Base-by-base conservation (phyloP, 2,888 invertebrate species). In the Ormyrus labotus region DNA sequence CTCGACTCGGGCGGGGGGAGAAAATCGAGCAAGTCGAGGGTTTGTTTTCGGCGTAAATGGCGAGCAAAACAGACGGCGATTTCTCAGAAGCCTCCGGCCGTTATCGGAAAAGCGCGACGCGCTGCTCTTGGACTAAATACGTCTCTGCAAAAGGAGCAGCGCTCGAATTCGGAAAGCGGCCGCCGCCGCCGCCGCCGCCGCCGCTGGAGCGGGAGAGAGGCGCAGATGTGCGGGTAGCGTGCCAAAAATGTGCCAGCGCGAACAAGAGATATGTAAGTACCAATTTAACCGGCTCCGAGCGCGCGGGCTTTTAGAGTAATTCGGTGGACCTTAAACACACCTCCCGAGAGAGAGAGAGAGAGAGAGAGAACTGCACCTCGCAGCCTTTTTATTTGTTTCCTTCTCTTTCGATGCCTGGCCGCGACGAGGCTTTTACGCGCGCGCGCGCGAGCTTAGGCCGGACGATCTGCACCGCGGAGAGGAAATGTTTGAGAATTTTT, bases 171-270 rank as follows among this genome's bases (percentile, higher is more conserved):
- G 82, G 82, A 81, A 80, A 77, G 76, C 34, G 60, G 19, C 65
- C 50, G 63, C 10, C 19, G 13, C 13, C 13, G 0, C 13, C 13
- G 0, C 13, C 13, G 13, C 13, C 13, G 47, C 19, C 19, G 19
- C 34, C 34, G 34, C 11, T 11, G 53, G 67, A 5, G n/a, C 5
- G 51, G 45, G 71, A 19, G 1, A 13, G 34, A 7, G 74, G 78
- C 84, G 84, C 85, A 87, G 86, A 87, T 85, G 85, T 81, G 78
- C 72, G 85, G 84, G 84, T 84, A 84, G 83, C 84, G 86, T 88
- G 87, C 87, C 87, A 87, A 88, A 88, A 87, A 87, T 88, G 86
- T 87, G 87, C 87, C 87, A 87, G 84, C 85, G 84, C 81, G 85
- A 85, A 86, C 85, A 86, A 87, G 87, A 87, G 86, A 88, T 88